Conservation (phyloP, 2,888 invertebrate genomes). For the Drosophila infuscata region DNA sequence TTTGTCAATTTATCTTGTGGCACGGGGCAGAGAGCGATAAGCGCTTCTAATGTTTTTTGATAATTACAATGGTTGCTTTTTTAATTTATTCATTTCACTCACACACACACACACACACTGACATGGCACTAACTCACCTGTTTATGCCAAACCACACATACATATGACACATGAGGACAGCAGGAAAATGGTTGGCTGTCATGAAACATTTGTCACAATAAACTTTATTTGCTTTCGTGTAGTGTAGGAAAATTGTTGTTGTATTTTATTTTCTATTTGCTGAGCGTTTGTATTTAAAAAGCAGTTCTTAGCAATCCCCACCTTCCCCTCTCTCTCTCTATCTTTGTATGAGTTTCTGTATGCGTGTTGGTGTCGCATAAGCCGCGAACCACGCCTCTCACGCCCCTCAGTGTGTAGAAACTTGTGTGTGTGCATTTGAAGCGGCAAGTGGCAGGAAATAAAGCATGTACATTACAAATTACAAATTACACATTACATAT, state of each 20-base stretch:
- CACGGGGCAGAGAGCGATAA: conserved; percentile 31
- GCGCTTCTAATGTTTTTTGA: conserved; percentile 68
- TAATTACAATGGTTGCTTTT: conserved; percentile 67
- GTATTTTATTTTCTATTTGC: conserved; percentile 51
- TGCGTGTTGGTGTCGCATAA: conserved; percentile 72
- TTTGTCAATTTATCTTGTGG: conserved; percentile 62
- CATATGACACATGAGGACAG: conserved; percentile 37
- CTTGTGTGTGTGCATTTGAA: conserved; percentile 66
- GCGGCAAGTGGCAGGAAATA: conserved; percentile 55
- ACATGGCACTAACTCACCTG: conserved; percentile 34
- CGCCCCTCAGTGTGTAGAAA: conserved; percentile 45
- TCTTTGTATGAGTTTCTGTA: not conserved
- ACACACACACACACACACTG: conserved; percentile 11
- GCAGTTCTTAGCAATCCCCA: conserved; percentile 57
- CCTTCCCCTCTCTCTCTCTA: conserved; percentile 27
- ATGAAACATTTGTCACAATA: conserved; percentile 81
- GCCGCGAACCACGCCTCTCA: conserved; percentile 22
- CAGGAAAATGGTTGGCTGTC: conserved; percentile 69
- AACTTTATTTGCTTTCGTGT: conserved; percentile 77
- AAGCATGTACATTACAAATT: conserved; percentile 70
- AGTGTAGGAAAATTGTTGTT: conserved; percentile 45
- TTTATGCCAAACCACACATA: conserved; percentile 23
- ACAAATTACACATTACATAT: conserved; percentile 57
- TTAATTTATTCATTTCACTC: conserved; percentile 52
- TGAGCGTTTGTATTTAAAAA: conserved; percentile 62